Conservation (phyloP, 2,888 invertebrate species). For the Autographa gamma region DNA sequence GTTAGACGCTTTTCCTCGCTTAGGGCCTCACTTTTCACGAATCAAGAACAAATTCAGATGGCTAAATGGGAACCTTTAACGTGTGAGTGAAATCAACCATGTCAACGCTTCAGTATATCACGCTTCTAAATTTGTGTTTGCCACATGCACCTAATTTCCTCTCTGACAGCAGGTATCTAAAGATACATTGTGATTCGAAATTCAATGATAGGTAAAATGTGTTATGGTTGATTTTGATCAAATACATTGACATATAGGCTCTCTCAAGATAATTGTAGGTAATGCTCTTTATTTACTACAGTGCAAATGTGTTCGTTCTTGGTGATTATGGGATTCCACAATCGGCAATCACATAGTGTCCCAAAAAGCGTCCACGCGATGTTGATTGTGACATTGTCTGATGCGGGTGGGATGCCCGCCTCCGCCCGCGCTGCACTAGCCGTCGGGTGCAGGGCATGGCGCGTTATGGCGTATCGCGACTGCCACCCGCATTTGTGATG, state of each 20-base stretch:
- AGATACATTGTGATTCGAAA: not conserved
- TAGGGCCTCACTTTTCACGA: constrained; percentile 70
- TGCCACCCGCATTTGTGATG: constrained; percentile 82
- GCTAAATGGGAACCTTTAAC: constrained; percentile 21
- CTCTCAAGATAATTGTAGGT: constrained; percentile 19
- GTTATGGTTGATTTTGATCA: not conserved
- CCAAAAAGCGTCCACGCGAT: constrained; percentile 87
- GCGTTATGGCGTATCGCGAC: constrained; percentile 73
- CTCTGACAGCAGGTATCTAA: not conserved
- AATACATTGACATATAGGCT: not conserved
- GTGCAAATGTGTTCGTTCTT: constrained; percentile 67
- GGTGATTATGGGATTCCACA: constrained; percentile 80
- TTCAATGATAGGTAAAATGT: not conserved
- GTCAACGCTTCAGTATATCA: not conserved
- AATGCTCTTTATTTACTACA: constrained; percentile 37
- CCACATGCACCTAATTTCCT: not conserved
- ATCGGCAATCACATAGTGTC: constrained; percentile 85
- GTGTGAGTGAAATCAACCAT: constrained; percentile 13
- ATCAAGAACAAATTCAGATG: constrained; percentile 62
- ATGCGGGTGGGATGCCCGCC: constrained; percentile 67
- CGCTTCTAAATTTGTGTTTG: not conserved
- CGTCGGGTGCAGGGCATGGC: constrained; percentile 65
- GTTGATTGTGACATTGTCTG: constrained; percentile 89
- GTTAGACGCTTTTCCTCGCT: constrained; percentile 78
- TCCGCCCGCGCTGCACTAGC: constrained; percentile 47